These are phyloP conservation scores for Crypturellus undulatus DNA, from an alignment of 2,113 vertebrate species.

Conservation along the genomic window DNA sequence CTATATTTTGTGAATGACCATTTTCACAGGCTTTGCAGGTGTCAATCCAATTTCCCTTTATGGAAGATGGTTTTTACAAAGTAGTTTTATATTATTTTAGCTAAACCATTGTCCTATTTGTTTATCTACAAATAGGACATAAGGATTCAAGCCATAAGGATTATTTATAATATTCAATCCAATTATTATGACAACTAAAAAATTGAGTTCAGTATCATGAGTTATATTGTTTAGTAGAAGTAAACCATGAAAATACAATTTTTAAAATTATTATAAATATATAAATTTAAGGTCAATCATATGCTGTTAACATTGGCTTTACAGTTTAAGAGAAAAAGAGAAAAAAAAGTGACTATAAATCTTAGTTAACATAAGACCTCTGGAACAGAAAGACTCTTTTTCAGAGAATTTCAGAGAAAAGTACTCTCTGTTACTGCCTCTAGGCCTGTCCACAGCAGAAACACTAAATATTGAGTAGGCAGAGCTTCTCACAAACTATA, in stretches of 20 bases:
- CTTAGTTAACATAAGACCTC: neutral
- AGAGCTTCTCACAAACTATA: neutral
- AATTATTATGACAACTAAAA: neutral
- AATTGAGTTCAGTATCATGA: neutral
- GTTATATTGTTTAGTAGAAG: neutral
- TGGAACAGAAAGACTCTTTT: neutral
- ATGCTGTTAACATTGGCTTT: neutral
- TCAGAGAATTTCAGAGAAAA: neutral
- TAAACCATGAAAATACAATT: neutral
- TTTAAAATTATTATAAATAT: neutral
- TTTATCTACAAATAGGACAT: neutral
- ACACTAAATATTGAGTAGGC: neutral
- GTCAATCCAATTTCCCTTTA: neutral
- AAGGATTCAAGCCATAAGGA: neutral
- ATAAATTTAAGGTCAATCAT: neutral
- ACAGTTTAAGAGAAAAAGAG: neutral
- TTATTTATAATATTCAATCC: neutral
- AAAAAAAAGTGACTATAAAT: neutral
- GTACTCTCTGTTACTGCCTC: neutral
- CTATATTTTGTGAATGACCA: neutral
- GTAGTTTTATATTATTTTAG: neutral
- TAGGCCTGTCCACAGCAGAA: neutral
- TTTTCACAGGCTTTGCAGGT: neutral
- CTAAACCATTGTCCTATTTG: neutral
- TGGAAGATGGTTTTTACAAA: neutral